Conservation (phyloP, 2,797 vertebrate species). For the Sebastes minor region DNA sequence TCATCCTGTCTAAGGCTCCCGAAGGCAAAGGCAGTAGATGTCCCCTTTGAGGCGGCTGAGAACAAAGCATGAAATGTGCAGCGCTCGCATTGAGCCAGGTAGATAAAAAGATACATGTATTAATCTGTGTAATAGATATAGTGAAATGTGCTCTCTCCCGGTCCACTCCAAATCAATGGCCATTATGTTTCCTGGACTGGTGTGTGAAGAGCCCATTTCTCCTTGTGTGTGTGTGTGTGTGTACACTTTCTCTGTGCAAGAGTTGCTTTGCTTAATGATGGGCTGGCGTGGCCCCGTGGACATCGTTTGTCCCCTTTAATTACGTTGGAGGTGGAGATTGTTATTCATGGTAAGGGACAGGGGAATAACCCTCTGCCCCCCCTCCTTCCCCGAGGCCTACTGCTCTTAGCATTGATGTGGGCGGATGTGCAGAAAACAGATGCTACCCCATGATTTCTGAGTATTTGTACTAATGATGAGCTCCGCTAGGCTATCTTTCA, state of each 20-base stretch:
- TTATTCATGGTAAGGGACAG: constrained; percentile 78
- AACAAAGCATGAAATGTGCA: constrained; percentile 47
- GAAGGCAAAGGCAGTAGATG: constrained; percentile 59
- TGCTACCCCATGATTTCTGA: constrained; percentile 78
- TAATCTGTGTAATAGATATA: constrained; percentile 56
- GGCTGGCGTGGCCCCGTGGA: constrained; percentile 58
- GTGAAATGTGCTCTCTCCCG: constrained; percentile 65
- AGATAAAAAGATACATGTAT: constrained; percentile 63
- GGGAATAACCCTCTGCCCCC: constrained; percentile 60
- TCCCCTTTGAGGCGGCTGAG: constrained; percentile 29
- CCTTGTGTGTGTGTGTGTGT: constrained; percentile 29
- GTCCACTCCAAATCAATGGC: constrained; percentile 79
- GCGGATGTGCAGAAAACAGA: constrained; percentile 75
- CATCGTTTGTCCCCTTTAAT: constrained; percentile 79
- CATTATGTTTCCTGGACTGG: constrained; percentile 67
- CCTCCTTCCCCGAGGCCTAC: constrained; percentile 61
- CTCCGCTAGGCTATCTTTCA: constrained; percentile 67
- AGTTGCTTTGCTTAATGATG: constrained; percentile 80
- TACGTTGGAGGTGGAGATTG: constrained; percentile 74
- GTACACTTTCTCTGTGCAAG: constrained; percentile 59
- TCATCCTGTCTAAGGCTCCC: constrained; percentile 28
- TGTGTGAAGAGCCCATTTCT: constrained; percentile 53
- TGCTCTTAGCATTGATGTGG: constrained; percentile 72
- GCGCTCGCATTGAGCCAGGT: constrained; percentile 39
- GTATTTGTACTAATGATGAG: constrained; percentile 78